Evolutionary conservation across 2,797 vertebrate genomes (phyloP).

Genomic region (Rhabdomys pumilio): DNA sequence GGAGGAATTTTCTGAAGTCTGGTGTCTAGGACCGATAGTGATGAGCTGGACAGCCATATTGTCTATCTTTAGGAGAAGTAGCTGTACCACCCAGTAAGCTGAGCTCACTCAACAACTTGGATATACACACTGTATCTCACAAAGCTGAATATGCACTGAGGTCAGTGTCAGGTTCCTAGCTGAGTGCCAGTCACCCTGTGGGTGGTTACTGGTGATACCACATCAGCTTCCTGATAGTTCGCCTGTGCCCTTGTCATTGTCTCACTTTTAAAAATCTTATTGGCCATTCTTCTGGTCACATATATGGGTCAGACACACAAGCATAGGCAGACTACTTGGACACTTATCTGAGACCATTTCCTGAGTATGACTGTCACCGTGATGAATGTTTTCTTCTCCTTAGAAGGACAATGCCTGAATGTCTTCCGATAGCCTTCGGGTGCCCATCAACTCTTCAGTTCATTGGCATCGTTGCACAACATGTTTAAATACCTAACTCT

Average conservation of each 20-base stretch:
- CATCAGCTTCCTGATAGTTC: not conserved
- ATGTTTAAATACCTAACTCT: slow-evolving; percentile 59
- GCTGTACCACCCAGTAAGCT: no score
- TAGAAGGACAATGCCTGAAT: slow-evolving; percentile 36
- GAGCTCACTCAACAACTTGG: not conserved
- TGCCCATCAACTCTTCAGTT: slow-evolving; percentile 39
- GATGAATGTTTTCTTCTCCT: not conserved
- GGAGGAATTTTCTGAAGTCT: slow-evolving; percentile 33
- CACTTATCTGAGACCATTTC: not conserved
- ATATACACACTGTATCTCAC: not conserved
- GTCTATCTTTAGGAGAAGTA: not conserved
- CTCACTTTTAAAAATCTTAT: not conserved
- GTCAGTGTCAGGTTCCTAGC: not conserved
- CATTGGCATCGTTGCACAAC: slow-evolving; percentile 34
- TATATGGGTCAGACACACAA: not conserved
- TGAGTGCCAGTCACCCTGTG: not conserved
- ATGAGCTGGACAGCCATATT: not conserved
- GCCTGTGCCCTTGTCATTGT: not conserved
- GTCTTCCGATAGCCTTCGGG: slow-evolving; percentile 30
- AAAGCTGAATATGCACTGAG: not conserved
- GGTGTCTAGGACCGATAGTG: not conserved
- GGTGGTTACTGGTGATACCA: not conserved
- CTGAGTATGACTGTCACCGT: not conserved
- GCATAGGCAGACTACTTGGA: not conserved
- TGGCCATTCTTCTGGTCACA: not conserved